These are phyloP conservation scores for Sitobion miscanthi DNA, from an alignment of 1,140 invertebrate species.

Conservation along the genomic window DNA sequence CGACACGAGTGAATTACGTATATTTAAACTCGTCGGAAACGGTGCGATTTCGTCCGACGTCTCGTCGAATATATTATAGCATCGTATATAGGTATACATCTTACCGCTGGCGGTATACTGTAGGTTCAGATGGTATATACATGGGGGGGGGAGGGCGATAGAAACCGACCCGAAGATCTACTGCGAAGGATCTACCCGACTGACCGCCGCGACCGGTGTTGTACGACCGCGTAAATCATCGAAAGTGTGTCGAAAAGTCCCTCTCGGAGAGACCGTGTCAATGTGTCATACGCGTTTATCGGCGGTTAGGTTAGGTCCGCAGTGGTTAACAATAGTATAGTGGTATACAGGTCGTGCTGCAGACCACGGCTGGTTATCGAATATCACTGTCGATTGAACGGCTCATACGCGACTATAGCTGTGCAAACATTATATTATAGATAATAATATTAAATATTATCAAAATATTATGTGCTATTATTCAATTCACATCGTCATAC, in stretches of 20 bases:
- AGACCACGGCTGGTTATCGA: background rate
- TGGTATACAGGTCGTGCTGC: background rate
- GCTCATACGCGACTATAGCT: background rate
- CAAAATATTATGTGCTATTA: background rate
- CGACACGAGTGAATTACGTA: too few species aligned
- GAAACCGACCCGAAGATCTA: background rate
- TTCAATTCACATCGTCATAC: background rate
- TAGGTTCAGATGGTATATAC: background rate
- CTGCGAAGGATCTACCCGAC: background rate
- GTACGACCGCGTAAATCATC: background rate
- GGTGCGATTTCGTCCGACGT: too few species aligned
- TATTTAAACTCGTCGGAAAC: too few species aligned
- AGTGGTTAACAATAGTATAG: background rate
- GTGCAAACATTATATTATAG: background rate
- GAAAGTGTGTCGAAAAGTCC: too few species aligned
- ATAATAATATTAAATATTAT: background rate
- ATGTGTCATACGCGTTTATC: background rate
- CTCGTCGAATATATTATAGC: too few species aligned
- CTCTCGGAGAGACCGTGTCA: too few species aligned
- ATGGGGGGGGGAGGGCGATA: too few species aligned
- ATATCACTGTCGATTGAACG: background rate
- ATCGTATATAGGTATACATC: background rate
- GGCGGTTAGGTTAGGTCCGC: background rate
- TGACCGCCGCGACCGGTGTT: background rate
- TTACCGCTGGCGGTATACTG: background rate